Evolutionary conservation across 2,113 vertebrate species (phyloP).

Genomic region (Corythoichthys intestinalis): DNA sequence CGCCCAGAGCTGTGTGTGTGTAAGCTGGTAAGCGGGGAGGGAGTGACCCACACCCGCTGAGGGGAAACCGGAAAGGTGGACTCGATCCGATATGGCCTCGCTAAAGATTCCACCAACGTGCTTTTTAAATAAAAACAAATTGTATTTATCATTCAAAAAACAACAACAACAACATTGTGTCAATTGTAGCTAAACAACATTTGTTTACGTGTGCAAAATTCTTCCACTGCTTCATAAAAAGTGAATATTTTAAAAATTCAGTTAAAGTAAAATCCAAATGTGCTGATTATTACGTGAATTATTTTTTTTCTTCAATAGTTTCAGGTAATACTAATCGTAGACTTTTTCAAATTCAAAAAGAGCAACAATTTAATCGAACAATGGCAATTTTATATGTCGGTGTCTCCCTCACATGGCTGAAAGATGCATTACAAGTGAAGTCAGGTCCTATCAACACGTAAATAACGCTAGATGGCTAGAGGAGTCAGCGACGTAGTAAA

Average conservation of each 20-base stretch:
- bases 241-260: not conserved
- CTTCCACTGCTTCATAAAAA: not conserved
- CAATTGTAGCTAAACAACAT: not conserved
- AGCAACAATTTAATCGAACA: not conserved
- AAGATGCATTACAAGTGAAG: not conserved
- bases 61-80: slow-evolving; percentile 69
- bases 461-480: no score
- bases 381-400: not conserved
- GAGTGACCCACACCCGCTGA: slow-evolving; percentile 40
- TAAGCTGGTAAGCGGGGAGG: slow-evolving; percentile 25
- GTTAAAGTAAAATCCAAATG: not conserved
- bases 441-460: not conserved
- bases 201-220: not conserved
- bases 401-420: not conserved
- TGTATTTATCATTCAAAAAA: not conserved
- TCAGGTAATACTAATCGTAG: not conserved
- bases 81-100: slow-evolving; percentile 7
- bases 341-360: not conserved
- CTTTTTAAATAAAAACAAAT: not conserved
- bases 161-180: not conserved
- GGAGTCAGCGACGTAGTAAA: no score
- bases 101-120: not conserved
- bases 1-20: slow-evolving; percentile 36
- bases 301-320: not conserved
- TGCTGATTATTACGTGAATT: not conserved